These are phyloP conservation scores for Eugnorisma glareosa DNA, from an alignment of 2,888 invertebrate species.

Conservation along the genomic window DNA sequence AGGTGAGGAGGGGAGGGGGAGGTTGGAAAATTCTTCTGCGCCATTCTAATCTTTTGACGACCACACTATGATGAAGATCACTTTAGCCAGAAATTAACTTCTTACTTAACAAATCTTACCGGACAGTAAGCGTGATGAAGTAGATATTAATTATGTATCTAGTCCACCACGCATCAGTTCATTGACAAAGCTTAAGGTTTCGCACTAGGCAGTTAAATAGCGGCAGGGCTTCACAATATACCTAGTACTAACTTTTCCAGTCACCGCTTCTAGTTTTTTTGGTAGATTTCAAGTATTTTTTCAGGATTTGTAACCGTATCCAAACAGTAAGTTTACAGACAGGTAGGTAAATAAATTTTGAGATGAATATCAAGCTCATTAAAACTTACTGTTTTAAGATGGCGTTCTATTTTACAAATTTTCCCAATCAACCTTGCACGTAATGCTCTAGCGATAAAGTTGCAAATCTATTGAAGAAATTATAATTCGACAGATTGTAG, in stretches of 20 bases:
- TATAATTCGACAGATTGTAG: too few species aligned
- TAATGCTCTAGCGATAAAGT: too few species aligned
- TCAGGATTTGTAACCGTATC: not conserved
- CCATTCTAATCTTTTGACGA: not conserved
- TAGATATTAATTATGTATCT: slow-evolving; percentile 1
- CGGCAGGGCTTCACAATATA: not conserved
- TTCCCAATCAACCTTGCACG: too few species aligned
- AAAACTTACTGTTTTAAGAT: not conserved
- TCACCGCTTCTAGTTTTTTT: not conserved
- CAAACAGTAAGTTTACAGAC: not conserved
- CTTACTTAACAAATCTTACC: not conserved
- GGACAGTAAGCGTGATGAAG: not conserved
- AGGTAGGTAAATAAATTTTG: not conserved
- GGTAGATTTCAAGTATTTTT: not conserved
- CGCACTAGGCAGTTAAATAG: not conserved
- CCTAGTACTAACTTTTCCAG: not conserved
- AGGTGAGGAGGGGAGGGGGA: too few species aligned
- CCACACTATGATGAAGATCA: not conserved
- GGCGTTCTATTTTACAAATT: not conserved
- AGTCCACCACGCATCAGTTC: slow-evolving; percentile 9
- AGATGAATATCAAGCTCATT: not conserved
- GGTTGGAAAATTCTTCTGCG: not conserved
- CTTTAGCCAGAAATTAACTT: not conserved
- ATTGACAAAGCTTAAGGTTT: not conserved
- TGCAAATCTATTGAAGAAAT: too few species aligned